Evolutionary conservation across 2,113 vertebrate genomes (phyloP).

Genomic region (Forbesichthys papilliferus): DNA sequence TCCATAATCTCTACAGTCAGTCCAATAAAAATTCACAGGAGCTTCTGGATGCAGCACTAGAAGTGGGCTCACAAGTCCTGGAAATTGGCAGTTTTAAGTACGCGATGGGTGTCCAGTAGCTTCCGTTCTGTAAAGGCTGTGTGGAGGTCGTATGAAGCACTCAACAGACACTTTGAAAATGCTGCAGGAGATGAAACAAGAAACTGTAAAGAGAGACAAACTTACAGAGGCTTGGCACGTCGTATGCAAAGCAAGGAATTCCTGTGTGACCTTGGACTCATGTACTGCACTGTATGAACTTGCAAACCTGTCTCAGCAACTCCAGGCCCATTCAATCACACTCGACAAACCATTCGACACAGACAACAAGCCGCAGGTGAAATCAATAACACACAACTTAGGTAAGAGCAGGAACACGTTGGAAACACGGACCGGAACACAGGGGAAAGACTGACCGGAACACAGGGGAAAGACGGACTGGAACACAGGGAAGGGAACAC

Average conservation of each 20-base stretch:
- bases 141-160: neutral
- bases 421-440: too few species aligned
- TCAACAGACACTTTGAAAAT: neutral
- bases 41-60: neutral
- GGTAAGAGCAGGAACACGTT: too few species aligned
- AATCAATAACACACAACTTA: too few species aligned
- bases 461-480: too few species aligned
- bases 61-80: neutral
- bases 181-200: neutral
- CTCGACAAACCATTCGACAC: neutral
- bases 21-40: conserved; percentile 11
- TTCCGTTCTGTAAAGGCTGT: neutral
- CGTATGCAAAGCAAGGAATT: neutral
- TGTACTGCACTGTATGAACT: neutral
- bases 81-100: neutral
- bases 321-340: conserved; percentile 1
- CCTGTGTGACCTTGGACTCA: neutral
- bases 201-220: neutral
- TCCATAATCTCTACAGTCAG: conserved; percentile 11
- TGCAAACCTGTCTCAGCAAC: conserved; percentile 7
- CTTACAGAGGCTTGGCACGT: too few species aligned
- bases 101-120: neutral
- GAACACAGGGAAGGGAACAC: too few species aligned
- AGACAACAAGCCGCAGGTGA: too few species aligned
- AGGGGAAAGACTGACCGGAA: too few species aligned